phyloP scores from a whole-genome alignment of 2,113 vertebrate species.

The Gopherus evgoodei region DNA sequence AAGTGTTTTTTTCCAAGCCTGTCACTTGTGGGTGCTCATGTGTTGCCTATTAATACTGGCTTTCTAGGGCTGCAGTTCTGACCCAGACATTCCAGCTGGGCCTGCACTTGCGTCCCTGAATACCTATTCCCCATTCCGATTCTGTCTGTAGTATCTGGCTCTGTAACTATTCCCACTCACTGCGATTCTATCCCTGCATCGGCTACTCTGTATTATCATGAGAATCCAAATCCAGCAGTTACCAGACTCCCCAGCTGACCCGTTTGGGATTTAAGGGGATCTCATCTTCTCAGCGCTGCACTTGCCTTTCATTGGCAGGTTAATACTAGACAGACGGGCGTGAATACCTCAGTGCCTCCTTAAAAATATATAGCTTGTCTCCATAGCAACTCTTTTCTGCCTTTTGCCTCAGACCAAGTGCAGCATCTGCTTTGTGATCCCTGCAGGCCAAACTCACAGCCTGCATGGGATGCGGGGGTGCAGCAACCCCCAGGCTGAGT shows the following conservation, averaged over 20 bases:
- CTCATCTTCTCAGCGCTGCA: rapidly evolving
- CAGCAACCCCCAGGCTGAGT: rapidly evolving
- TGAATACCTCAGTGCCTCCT: constrained; percentile 39
- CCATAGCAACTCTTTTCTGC: constrained; percentile 75
- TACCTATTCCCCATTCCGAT: rapidly evolving
- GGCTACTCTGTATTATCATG: background rate
- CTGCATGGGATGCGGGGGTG: rapidly evolving
- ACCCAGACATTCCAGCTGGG: background rate
- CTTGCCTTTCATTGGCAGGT: rapidly evolving
- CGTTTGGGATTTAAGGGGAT: background rate
- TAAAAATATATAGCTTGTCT: constrained; percentile 66
- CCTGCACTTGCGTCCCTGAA: background rate
- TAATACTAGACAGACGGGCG: background rate
- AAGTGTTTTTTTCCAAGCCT: background rate
- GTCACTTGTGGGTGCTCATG: background rate
- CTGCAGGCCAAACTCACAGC: constrained; percentile 17
- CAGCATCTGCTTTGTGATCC: constrained; percentile 66
- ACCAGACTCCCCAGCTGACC: background rate
- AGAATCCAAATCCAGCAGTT: background rate
- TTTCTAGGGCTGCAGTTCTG: background rate
- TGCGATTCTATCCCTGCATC: background rate
- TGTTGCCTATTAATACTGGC: rapidly evolving
- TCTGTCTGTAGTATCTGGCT: background rate
- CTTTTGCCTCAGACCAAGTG: constrained; percentile 70
- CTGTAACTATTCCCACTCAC: background rate